Percentiles rank a stretch among this genome's conserved stretches.
These are phyloP conservation scores for Molorchus minor DNA, from an alignment of 2,888 invertebrate species.

Conservation along the genomic window DNA sequence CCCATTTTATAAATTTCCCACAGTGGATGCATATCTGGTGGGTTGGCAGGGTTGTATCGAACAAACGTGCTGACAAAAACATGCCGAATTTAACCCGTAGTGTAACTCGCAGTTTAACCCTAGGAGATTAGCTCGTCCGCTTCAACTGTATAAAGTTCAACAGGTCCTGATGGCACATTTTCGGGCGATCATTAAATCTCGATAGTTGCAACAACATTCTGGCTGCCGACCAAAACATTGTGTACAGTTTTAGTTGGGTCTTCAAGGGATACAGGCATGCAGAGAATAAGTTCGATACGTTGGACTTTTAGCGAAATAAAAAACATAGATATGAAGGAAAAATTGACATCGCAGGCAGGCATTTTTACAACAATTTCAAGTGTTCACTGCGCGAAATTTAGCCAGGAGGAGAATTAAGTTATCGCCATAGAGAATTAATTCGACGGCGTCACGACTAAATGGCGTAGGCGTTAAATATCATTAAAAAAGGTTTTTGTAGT, in stretches of 20 bases:
- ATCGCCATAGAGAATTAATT: no score
- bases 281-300: not conserved
- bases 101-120: constrained; percentile 6
- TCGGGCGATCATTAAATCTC: not conserved
- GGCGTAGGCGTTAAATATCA: no score
- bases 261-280: not conserved
- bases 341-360: no score
- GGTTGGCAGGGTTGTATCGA: constrained; percentile 1
- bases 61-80: constrained; percentile 11
- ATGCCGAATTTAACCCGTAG: constrained; percentile 8
- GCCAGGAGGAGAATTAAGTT: no score
- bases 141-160: not conserved
- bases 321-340: no score
- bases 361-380: no score
- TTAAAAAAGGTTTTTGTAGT: no score
- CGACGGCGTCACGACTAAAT: no score
- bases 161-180: constrained; percentile 7
- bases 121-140: constrained; percentile 4
- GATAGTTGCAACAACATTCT: not conserved
- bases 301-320: no score
- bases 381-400: no score
- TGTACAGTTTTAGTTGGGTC: not conserved
- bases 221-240: not conserved
- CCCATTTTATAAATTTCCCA: not conserved
- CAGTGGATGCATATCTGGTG: no score